Evolutionary conservation across 2,113 vertebrate species (phyloP).

Genomic region (Dolichallabes microphthalmus): DNA sequence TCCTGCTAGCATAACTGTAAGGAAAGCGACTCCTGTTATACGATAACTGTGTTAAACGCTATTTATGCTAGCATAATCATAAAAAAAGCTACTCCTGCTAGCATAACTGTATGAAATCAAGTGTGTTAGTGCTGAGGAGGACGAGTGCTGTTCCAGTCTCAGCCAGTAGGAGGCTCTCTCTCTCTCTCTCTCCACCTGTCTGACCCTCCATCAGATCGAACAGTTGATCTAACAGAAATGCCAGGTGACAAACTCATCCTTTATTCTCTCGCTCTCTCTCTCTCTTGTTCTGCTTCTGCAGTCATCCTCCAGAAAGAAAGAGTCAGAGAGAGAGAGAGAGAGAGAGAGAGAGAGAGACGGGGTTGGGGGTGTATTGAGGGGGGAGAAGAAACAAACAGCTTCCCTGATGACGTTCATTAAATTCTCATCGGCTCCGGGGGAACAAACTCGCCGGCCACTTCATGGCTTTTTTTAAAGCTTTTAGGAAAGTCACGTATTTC

Average conservation of each 20-base stretch:
- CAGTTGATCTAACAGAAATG: background rate
- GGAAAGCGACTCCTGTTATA: no score
- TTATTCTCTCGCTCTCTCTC: slow-evolving; percentile 3
- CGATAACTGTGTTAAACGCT: no score
- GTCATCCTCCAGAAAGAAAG: background rate
- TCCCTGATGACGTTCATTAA: slow-evolving; percentile 37
- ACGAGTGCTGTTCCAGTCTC: background rate
- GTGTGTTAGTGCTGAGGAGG: background rate
- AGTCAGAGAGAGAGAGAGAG: background rate
- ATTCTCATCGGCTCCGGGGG: slow-evolving; percentile 32
- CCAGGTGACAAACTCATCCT: slow-evolving; percentile 35
- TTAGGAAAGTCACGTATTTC: slow-evolving; percentile 11
- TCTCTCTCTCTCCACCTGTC: background rate
- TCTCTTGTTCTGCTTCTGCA: background rate
- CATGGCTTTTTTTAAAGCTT: slow-evolving; percentile 41
- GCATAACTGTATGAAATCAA: background rate
- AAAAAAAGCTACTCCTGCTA: background rate
- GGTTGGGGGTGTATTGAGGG: background rate
- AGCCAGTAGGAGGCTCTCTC: background rate
- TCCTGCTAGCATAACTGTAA: no score
- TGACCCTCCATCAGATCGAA: background rate
- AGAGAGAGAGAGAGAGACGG: background rate
- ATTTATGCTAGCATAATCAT: no score
- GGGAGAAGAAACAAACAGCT: slow-evolving; percentile 30
- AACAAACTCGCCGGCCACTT: background rate